A percentile compares a stretch with the other conserved stretches of the same genome.
These are phyloP conservation scores for Petrocephalus zakoni DNA, from an alignment of 2,113 vertebrate genomes.

Conservation along the genomic window DNA sequence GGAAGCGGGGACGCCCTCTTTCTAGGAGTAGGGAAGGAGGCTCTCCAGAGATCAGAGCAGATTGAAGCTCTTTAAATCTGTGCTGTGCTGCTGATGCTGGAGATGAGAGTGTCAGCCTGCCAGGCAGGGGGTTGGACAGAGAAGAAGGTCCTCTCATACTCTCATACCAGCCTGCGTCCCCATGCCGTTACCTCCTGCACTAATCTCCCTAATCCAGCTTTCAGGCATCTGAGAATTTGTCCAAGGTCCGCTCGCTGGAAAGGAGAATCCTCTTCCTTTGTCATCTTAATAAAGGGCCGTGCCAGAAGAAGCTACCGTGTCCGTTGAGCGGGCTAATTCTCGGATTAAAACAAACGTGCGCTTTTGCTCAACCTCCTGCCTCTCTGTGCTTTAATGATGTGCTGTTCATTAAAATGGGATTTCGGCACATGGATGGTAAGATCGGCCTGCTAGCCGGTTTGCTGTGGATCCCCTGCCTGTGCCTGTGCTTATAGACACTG, in stretches of 20 bases:
- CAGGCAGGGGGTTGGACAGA: neutral
- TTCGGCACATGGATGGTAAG: constrained; percentile 29
- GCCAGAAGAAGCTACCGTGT: neutral
- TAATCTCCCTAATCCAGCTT: constrained; percentile 7
- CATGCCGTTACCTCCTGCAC: neutral
- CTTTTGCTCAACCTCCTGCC: constrained; percentile 35
- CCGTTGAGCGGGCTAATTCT: neutral
- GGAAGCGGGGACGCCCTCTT: neutral
- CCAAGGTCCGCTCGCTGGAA: neutral
- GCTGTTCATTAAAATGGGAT: constrained; percentile 69
- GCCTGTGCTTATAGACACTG: constrained; percentile 51
- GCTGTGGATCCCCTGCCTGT: constrained; percentile 40
- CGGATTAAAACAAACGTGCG: neutral
- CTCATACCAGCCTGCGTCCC: neutral
- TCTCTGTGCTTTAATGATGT: constrained; percentile 60
- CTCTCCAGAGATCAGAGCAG: neutral
- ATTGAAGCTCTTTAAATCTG: neutral
- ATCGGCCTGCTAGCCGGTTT: constrained; percentile 45
- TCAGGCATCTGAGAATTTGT: neutral
- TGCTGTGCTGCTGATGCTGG: neutral
- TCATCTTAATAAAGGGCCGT: neutral
- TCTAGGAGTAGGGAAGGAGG: neutral
- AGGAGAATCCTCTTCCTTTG: neutral
- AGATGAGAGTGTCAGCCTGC: neutral
- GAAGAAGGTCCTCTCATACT: neutral